Percentiles rank a stretch among this genome's conserved stretches.
Evolutionary conservation across 2,888 invertebrate species (phyloP).

Genomic region (Netelia inedita): DNA sequence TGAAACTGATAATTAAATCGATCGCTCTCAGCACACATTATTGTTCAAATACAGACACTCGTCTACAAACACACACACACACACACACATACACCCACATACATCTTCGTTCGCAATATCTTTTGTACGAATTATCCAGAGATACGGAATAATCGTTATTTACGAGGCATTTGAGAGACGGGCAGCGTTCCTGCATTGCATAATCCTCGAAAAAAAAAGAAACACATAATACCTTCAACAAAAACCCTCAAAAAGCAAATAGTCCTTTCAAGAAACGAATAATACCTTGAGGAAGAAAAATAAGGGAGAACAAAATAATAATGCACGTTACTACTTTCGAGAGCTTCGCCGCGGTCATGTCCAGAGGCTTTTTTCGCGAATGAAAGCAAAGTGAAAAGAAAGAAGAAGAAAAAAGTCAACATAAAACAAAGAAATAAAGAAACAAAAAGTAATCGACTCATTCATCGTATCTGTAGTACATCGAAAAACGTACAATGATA

Average conservation of each 20-base stretch:
- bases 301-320: background rate
- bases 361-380: slow-evolving; percentile 10
- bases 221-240: background rate
- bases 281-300: background rate
- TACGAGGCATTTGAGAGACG: slow-evolving; percentile 32
- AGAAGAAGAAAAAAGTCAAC: background rate
- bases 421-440: background rate
- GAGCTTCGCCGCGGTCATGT: slow-evolving; percentile 16
- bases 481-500: slow-evolving; percentile 67
- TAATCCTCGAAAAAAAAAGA: slow-evolving; percentile 30
- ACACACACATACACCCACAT: slow-evolving; percentile 10
- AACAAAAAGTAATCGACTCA: slow-evolving; percentile 24
- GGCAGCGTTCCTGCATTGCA: slow-evolving; percentile 47
- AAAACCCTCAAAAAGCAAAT: too few relatives aligned
- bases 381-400: too few relatives aligned
- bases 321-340: slow-evolving; percentile 13
- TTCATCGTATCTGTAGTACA: slow-evolving; percentile 63
- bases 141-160: slow-evolving; percentile 44
- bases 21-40: slow-evolving; percentile 55
- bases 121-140: slow-evolving; percentile 56
- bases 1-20: slow-evolving; percentile 30
- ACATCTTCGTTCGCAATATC: slow-evolving; percentile 53
- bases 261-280: too few relatives aligned
- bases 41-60: slow-evolving; percentile 15
- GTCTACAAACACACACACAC: background rate